A percentile compares a stretch with the other conserved stretches of the same genome.
These are phyloP conservation scores for Micromys minutus DNA, from an alignment of 2,113 vertebrate genomes.

Conservation along the genomic window DNA sequence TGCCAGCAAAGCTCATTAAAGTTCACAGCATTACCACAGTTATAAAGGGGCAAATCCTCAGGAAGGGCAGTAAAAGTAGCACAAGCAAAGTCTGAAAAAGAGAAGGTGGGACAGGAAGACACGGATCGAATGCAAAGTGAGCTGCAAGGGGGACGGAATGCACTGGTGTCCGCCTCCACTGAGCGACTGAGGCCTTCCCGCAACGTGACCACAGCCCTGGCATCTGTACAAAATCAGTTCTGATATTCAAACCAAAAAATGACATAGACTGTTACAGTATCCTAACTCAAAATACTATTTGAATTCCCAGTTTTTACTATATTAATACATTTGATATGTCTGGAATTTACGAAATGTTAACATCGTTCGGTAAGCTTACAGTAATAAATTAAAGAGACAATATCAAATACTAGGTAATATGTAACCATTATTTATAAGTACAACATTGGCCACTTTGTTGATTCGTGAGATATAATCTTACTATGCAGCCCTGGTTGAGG, in stretches of 20 bases:
- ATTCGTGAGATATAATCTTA: neutral
- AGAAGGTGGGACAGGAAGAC: neutral
- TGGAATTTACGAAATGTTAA: constrained; percentile 33
- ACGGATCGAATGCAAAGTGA: neutral
- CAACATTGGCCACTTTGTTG: neutral
- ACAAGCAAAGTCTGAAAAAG: neutral
- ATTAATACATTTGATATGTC: constrained; percentile 25
- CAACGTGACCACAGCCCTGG: neutral
- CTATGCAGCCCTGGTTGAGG: neutral
- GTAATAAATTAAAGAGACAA: constrained; percentile 19
- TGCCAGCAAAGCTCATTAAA: constrained; percentile 29
- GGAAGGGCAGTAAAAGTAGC: neutral
- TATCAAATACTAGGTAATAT: constrained; percentile 26
- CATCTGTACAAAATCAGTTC: neutral
- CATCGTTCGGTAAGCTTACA: neutral
- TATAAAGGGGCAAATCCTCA: neutral
- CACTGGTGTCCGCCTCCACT: neutral
- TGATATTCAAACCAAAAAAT: constrained; percentile 45
- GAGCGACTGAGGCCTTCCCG: neutral
- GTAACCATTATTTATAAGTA: neutral
- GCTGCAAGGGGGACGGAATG: neutral
- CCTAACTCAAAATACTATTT: neutral
- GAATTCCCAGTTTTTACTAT: neutral
- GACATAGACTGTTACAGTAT: neutral
- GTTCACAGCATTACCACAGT: neutral